Conservation (phyloP, 2,113 vertebrate species). For the Phylloscopus trochilus region DNA sequence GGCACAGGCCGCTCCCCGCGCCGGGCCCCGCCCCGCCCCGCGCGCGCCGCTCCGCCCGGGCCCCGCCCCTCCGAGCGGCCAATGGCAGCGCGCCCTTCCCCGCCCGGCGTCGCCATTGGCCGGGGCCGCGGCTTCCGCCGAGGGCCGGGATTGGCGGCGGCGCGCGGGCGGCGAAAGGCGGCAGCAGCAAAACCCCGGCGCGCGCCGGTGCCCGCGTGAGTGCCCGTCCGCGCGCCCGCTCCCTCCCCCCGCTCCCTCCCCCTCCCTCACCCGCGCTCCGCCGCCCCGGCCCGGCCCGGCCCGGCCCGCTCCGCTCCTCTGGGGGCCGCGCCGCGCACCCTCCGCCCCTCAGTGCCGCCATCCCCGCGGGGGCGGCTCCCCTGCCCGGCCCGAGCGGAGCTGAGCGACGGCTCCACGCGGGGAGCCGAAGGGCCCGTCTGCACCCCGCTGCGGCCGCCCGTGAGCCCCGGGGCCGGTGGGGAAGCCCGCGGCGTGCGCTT, state of each 20-base stretch:
- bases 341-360: not conserved
- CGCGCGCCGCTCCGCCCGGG: not conserved
- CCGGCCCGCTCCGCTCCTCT: not conserved
- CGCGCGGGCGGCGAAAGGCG: not conserved
- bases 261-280: rapidly evolving
- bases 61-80: not conserved
- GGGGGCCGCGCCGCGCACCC: too few relatives aligned
- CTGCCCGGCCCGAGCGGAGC: not conserved
- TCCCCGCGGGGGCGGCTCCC: not conserved
- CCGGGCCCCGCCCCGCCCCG: too few relatives aligned
- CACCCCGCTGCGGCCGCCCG: not conserved
- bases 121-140: too few relatives aligned
- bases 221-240: not conserved
- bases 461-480: not conserved
- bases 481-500: not conserved
- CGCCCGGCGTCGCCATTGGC: not conserved
- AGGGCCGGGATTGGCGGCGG: not conserved
- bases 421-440: not conserved
- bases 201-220: not conserved
- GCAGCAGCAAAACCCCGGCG: not conserved
- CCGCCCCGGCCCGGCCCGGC: too few relatives aligned
- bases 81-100: not conserved
- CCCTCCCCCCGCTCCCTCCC: too few relatives aligned
- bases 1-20: too few relatives aligned
- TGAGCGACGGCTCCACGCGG: not conserved